phyloP scores from a whole-genome alignment of 2,113 vertebrate species.

The Peromyscus californicus region DNA sequence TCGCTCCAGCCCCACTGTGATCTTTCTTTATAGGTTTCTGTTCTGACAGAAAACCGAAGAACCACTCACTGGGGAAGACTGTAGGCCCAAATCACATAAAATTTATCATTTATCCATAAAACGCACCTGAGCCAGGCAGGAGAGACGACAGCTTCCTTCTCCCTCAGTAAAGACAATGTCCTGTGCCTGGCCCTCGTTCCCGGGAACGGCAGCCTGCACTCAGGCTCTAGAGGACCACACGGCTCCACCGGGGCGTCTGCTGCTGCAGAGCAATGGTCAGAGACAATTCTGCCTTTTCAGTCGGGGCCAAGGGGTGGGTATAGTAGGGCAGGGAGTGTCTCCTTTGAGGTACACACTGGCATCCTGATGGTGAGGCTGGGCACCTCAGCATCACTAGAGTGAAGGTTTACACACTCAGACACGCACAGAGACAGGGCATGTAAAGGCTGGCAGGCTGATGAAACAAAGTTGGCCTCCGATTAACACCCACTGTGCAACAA shows the following conservation, averaged over 20 bases:
- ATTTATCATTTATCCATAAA: neutral
- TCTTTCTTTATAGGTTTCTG: neutral
- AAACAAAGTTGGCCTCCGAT: fast-evolving
- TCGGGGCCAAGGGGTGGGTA: no score
- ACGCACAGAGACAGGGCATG: fast-evolving
- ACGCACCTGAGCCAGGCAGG: neutral
- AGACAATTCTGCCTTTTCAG: neutral
- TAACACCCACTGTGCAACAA: neutral
- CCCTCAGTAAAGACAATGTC: neutral
- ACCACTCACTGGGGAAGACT: neutral
- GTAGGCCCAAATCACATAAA: neutral
- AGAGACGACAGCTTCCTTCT: neutral
- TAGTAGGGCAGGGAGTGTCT: no score
- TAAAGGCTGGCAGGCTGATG: neutral
- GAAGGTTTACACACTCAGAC: neutral
- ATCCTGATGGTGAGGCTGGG: no score
- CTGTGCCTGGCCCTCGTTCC: no score
- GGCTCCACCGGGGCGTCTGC: neutral
- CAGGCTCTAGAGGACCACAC: neutral
- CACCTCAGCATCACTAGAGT: no score
- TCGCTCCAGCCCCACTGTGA: neutral
- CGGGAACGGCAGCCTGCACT: neutral
- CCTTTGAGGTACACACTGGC: neutral
- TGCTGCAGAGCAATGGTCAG: neutral
- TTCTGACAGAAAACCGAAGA: neutral